phyloP scores from a whole-genome alignment of 2,888 invertebrate genomes.

The Andrena camellia region DNA sequence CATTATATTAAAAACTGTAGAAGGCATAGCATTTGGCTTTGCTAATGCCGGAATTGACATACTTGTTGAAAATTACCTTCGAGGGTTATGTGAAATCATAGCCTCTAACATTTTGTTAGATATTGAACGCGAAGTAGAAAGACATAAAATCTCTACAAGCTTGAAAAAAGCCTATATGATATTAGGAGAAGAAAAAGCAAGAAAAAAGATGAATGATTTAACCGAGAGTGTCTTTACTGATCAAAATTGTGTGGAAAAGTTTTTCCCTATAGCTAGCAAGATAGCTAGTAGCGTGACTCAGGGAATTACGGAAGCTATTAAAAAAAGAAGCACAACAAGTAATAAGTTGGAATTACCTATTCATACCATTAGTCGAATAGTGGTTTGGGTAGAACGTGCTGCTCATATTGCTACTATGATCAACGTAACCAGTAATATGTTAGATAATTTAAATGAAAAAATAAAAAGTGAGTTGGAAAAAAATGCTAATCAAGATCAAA shows the following conservation, averaged over 20 bases:
- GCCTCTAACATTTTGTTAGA: slow-evolving; percentile 15
- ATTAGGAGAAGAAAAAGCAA: slow-evolving; percentile 17
- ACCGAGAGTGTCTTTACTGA: not conserved
- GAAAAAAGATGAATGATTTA: not conserved
- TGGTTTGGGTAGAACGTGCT: not conserved
- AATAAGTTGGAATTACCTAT: not conserved
- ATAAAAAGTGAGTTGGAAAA: not conserved
- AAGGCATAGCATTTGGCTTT: slow-evolving; percentile 4
- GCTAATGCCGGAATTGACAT: slow-evolving; percentile 9
- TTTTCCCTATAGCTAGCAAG: slow-evolving; percentile 1
- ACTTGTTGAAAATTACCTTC: slow-evolving; percentile 14
- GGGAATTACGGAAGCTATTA: slow-evolving; percentile 11
- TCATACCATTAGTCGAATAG: not conserved
- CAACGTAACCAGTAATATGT: not conserved
- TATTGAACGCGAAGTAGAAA: not conserved
- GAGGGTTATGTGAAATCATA: not conserved
- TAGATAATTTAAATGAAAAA: slow-evolving; percentile 11
- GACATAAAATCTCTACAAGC: slow-evolving; percentile 1
- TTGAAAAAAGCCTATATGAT: not conserved
- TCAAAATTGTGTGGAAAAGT: not conserved
- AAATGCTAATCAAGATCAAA: not conserved
- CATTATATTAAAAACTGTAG: slow-evolving; percentile 9
- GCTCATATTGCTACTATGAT: slow-evolving; percentile 7
- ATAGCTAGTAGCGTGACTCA: not conserved
- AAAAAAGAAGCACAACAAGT: slow-evolving; percentile 9